phyloP scores from a whole-genome alignment of 2,797 vertebrate species.

The Cynopterus sphinx region DNA sequence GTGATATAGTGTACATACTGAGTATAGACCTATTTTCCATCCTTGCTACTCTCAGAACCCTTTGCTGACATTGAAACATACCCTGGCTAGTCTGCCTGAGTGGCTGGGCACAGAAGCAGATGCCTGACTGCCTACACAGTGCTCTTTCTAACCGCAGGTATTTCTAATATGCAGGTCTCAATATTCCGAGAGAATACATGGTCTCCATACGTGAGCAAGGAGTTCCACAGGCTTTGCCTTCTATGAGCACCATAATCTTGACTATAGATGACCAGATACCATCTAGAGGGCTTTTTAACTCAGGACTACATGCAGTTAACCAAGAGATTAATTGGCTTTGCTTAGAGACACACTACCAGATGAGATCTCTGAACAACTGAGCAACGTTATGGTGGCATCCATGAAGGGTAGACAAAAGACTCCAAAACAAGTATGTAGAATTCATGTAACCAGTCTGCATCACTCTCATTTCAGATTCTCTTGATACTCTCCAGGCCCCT shows the following conservation, averaged over 20 bases:
- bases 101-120: background rate
- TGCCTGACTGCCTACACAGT: rapidly evolving
- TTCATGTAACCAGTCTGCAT: background rate
- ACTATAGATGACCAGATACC: background rate
- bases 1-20: background rate
- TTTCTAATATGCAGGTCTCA: background rate
- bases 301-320: background rate
- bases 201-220: background rate
- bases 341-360: background rate
- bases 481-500: background rate
- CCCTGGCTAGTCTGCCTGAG: background rate
- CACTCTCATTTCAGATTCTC: background rate
- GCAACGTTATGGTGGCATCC: background rate
- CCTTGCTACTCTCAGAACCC: background rate
- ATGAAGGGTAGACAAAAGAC: background rate
- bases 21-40: background rate
- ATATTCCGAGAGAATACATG: rapidly evolving
- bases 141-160: background rate
- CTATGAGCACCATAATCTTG: background rate
- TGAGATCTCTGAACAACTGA: background rate
- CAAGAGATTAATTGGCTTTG: background rate
- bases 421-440: background rate
- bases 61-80: background rate
- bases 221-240: background rate
- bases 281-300: background rate